A percentile compares a stretch with the other conserved stretches of the same genome.
These are phyloP conservation scores for Scaptomyza hsui DNA, from an alignment of 1,140 invertebrate genomes.

Conservation along the genomic window DNA sequence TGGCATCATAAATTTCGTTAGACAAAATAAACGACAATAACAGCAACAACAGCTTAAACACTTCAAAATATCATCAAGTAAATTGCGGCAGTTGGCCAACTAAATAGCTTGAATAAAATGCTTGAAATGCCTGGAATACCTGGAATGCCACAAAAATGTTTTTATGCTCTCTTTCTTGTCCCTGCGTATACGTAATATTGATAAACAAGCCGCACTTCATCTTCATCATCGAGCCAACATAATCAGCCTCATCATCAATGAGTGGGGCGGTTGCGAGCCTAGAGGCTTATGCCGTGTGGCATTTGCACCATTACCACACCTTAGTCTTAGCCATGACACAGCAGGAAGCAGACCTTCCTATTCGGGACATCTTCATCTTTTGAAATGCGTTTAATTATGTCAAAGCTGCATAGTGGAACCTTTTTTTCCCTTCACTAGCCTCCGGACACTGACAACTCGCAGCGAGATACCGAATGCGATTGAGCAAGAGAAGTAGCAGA, in stretches of 20 bases:
- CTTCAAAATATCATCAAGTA: constrained; percentile 52
- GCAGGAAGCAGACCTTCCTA: constrained; percentile 33
- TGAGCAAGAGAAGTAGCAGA: constrained; percentile 6
- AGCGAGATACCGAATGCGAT: constrained; percentile 21
- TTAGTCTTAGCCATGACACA: constrained; percentile 37
- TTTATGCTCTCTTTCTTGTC: constrained; percentile 55
- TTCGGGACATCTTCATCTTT: constrained; percentile 72
- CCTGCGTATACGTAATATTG: constrained; percentile 63
- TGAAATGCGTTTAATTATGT: constrained; percentile 82
- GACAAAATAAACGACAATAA: constrained; percentile 33
- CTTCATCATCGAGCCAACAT: constrained; percentile 66
- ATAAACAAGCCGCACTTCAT: constrained; percentile 68
- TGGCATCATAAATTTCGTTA: constrained; percentile 41
- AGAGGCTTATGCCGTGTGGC: background rate
- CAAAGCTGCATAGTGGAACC: constrained; percentile 58
- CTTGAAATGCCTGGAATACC: constrained; percentile 45
- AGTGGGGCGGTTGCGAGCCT: background rate
- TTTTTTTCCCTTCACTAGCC: constrained; percentile 24
- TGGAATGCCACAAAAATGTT: constrained; percentile 72
- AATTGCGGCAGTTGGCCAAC: constrained; percentile 36
- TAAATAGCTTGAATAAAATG: constrained; percentile 76
- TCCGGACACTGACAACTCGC: constrained; percentile 19
- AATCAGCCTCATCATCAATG: constrained; percentile 72
- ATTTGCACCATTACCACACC: constrained; percentile 48
- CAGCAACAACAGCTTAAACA: constrained; percentile 23